These are phyloP conservation scores for Acheta domesticus DNA, from an alignment of 2,888 invertebrate species.

Conservation along the genomic window DNA sequence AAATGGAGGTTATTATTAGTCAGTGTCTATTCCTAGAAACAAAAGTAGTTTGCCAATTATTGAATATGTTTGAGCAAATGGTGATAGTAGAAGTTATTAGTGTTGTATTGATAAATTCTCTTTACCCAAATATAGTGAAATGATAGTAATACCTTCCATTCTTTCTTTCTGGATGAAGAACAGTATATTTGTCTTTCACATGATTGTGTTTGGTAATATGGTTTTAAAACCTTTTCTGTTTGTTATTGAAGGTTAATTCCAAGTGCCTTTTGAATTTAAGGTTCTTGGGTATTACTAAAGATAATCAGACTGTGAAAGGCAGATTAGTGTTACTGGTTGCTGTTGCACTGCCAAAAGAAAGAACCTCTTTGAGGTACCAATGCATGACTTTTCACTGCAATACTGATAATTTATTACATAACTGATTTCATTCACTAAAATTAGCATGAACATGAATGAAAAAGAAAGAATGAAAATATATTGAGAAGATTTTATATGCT, in stretches of 20 bases:
- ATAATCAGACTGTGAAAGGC: neutral
- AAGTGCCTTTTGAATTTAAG: neutral
- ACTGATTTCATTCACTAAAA: neutral
- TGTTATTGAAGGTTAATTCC: neutral
- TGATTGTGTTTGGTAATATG: neutral
- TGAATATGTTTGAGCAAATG: neutral
- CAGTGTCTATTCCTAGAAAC: constrained; percentile 9
- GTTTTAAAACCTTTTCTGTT: neutral
- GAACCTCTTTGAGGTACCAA: neutral
- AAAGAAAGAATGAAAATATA: constrained; percentile 10
- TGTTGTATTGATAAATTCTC: neutral
- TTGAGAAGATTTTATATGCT: neutral
- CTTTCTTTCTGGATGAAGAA: constrained; percentile 21
- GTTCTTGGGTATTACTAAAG: constrained; percentile 7
- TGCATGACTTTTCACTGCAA: neutral
- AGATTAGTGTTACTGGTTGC: neutral
- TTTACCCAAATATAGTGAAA: constrained; percentile 18
- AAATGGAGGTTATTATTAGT: constrained; percentile 18
- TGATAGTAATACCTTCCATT: constrained; percentile 19
- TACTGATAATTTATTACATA: neutral
- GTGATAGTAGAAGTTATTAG: neutral
- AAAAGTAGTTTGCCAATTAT: neutral
- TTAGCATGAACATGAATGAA: constrained; percentile 3
- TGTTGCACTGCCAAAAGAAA: constrained; percentile 11
- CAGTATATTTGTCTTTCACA: constrained; percentile 22